Evolutionary conservation across 2,797 vertebrate species (phyloP).

Genomic region (Rhinoraja longicauda): DNA sequence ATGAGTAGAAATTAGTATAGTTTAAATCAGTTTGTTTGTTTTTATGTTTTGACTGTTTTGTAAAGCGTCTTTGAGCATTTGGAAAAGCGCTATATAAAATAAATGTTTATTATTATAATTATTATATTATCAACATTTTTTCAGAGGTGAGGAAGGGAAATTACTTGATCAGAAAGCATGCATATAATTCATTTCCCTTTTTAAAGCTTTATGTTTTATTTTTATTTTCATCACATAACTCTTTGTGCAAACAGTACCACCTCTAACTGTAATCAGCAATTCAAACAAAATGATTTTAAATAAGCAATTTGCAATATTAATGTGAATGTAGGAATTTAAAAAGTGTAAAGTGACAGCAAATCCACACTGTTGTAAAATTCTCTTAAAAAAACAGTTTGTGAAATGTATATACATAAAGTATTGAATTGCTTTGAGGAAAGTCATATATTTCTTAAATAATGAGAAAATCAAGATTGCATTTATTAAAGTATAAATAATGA

Average conservation of each 20-base stretch:
- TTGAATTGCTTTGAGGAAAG: background rate
- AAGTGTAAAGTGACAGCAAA: background rate
- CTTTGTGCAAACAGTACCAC: background rate
- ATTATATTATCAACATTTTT: background rate
- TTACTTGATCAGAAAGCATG: background rate
- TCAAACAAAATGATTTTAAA: background rate
- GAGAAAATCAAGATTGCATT: background rate
- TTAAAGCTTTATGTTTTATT: background rate
- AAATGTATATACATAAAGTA: background rate
- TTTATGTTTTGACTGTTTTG: too few relatives aligned
- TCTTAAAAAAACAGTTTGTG: background rate
- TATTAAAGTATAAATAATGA: background rate
- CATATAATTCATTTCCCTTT: background rate
- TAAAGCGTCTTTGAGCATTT: too few relatives aligned
- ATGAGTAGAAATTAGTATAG: background rate
- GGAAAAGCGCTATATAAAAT: too few relatives aligned
- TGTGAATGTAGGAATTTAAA: background rate
- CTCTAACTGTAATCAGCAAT: background rate
- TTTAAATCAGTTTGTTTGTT: too few relatives aligned
- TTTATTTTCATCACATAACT: background rate
- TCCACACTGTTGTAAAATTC: background rate
- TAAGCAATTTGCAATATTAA: background rate
- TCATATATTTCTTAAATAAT: constrained; percentile 6
- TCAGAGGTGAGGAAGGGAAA: background rate
- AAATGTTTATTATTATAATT: too few relatives aligned